These are phyloP conservation scores for Brachypodius melanocephalos DNA, from an alignment of 2,113 vertebrate genomes.

Conservation along the genomic window DNA sequence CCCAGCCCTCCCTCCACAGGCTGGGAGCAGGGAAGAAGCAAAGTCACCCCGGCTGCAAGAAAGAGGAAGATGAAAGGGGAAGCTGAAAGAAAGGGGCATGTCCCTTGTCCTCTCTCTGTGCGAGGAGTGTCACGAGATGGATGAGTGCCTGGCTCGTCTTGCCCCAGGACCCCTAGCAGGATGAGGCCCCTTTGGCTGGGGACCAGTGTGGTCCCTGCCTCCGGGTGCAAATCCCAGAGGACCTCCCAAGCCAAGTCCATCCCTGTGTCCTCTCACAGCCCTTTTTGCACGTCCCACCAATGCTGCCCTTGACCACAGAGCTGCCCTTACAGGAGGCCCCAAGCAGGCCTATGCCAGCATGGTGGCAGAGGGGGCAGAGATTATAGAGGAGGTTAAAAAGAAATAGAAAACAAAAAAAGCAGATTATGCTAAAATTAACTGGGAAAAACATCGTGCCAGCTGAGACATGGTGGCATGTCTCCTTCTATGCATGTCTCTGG, in stretches of 20 bases:
- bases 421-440: slow-evolving; percentile 63
- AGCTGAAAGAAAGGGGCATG: background rate
- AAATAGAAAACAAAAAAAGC: background rate
- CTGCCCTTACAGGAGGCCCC: background rate
- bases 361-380: background rate
- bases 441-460: background rate
- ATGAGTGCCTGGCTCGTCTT: rapidly evolving
- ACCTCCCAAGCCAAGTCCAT: background rate
- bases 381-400: background rate
- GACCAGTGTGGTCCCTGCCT: rapidly evolving
- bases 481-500: rapidly evolving
- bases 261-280: background rate
- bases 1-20: background rate
- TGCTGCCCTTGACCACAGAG: background rate
- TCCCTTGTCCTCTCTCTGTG: background rate
- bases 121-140: background rate
- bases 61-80: slow-evolving; percentile 49
- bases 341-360: background rate
- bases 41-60: background rate
- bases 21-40: background rate
- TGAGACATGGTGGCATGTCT: background rate
- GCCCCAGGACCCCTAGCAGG: rapidly evolving
- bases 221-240: background rate
- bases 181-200: background rate
- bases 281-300: rapidly evolving